phyloP scores from a whole-genome alignment of 2,797 vertebrate species.

The Martes flavigula region DNA sequence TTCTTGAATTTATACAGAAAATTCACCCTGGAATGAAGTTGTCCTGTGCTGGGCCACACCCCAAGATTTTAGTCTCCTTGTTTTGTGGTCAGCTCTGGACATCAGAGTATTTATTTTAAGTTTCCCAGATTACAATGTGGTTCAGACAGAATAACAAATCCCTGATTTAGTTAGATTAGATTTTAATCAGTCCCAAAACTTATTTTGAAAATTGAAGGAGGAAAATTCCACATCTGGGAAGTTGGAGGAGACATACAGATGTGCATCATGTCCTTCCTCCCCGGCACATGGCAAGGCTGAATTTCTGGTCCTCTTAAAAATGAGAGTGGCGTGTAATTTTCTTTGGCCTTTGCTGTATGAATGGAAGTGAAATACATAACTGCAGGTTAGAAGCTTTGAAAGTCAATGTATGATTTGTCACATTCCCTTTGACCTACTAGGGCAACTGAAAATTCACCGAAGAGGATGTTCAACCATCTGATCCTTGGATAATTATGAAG shows the following conservation, averaged over 20 bases:
- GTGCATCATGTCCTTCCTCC: not conserved
- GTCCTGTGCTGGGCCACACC: too few relatives aligned
- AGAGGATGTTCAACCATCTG: not conserved
- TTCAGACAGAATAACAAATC: not conserved
- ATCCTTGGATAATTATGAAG: not conserved
- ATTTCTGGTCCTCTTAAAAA: not conserved
- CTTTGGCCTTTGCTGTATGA: not conserved
- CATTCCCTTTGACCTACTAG: not conserved
- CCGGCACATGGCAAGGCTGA: not conserved
- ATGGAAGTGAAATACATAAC: not conserved
- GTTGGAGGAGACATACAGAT: too few relatives aligned
- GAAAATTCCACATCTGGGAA: not conserved
- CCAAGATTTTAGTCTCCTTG: not conserved
- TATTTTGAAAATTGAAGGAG: not conserved
- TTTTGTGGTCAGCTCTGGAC: not conserved
- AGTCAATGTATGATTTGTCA: fast-evolving
- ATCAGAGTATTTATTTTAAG: not conserved
- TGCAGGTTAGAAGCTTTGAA: too few relatives aligned
- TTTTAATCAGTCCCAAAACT: not conserved
- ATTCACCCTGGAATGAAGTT: not conserved
- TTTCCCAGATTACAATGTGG: not conserved
- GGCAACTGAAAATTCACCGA: not conserved
- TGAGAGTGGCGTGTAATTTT: not conserved
- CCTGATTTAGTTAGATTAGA: not conserved
- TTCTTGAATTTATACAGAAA: not conserved